Conservation (phyloP, 2,797 vertebrate species). For the Vespertilio murinus region DNA sequence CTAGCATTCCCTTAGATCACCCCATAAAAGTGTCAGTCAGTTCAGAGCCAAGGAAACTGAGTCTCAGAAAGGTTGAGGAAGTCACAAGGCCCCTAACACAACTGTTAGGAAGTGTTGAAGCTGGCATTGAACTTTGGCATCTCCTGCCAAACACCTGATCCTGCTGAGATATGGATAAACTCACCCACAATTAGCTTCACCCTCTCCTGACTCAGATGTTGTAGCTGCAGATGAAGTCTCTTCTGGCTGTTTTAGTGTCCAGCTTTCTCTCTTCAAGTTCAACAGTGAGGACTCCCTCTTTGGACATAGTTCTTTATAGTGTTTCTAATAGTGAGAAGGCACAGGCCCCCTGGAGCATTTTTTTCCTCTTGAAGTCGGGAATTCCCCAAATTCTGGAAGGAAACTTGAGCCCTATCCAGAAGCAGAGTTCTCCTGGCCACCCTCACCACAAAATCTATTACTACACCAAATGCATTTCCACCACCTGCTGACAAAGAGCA, state of each 20-base stretch:
- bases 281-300: not conserved
- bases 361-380: not conserved
- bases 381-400: not conserved
- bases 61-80: not conserved
- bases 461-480: not conserved
- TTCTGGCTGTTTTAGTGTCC: not conserved
- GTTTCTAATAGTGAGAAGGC: not conserved
- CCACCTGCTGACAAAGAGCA: conserved; percentile 19
- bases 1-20: not conserved
- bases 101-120: not conserved
- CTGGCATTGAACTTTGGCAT: not conserved
- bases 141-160: not conserved
- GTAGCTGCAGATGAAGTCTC: not conserved
- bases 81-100: not conserved
- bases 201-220: not conserved
- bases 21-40: not conserved
- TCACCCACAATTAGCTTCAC: not conserved
- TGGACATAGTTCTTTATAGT: not conserved
- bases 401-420: not conserved
- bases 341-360: rapidly evolving
- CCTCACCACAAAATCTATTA: not conserved
- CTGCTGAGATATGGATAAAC: not conserved
- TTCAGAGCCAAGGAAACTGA: conserved; percentile 24
- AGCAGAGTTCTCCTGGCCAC: not conserved
- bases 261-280: not conserved